Conservation (phyloP, 2,113 vertebrate genomes). For the Dascyllus trimaculatus region DNA sequence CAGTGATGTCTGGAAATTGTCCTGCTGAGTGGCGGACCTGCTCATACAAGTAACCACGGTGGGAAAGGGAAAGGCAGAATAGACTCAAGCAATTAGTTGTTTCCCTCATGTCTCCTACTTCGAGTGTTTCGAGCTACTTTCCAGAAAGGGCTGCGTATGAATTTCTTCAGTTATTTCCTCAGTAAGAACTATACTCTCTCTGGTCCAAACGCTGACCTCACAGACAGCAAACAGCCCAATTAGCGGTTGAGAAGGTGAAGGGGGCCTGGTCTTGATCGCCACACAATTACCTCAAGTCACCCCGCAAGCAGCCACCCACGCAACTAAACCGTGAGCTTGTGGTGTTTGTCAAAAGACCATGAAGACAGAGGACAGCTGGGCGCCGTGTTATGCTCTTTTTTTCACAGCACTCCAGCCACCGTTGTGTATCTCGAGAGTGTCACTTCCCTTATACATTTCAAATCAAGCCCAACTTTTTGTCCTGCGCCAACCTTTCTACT, state of each 20-base stretch:
- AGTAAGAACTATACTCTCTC: slow-evolving; percentile 41
- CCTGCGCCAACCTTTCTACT: slow-evolving; percentile 8
- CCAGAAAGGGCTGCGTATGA: slow-evolving; percentile 26
- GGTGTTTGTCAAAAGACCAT: slow-evolving; percentile 54
- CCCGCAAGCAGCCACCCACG: slow-evolving; percentile 60
- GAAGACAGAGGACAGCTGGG: slow-evolving; percentile 14
- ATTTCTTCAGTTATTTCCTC: slow-evolving; percentile 13
- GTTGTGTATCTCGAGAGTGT: slow-evolving; percentile 46
- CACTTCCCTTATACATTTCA: slow-evolving; percentile 37
- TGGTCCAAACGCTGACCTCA: slow-evolving; percentile 58
- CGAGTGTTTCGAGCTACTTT: not conserved
- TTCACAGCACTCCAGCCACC: not conserved
- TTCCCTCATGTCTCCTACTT: slow-evolving; percentile 5
- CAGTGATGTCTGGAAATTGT: slow-evolving; percentile 57
- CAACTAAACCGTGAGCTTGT: slow-evolving; percentile 19
- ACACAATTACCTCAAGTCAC: slow-evolving; percentile 66
- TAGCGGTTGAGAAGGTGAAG: slow-evolving; percentile 65
- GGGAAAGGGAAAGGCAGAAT: slow-evolving; percentile 27
- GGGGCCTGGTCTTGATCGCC: slow-evolving; percentile 56
- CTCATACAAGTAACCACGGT: slow-evolving; percentile 33
- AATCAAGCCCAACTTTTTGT: slow-evolving; percentile 36
- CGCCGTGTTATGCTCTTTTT: not conserved
- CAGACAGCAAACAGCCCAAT: slow-evolving; percentile 72
- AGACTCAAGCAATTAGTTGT: slow-evolving; percentile 60
- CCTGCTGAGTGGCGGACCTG: slow-evolving; percentile 41